phyloP scores from a whole-genome alignment of 2,113 vertebrate species.

The Paralichthys olivaceus region DNA sequence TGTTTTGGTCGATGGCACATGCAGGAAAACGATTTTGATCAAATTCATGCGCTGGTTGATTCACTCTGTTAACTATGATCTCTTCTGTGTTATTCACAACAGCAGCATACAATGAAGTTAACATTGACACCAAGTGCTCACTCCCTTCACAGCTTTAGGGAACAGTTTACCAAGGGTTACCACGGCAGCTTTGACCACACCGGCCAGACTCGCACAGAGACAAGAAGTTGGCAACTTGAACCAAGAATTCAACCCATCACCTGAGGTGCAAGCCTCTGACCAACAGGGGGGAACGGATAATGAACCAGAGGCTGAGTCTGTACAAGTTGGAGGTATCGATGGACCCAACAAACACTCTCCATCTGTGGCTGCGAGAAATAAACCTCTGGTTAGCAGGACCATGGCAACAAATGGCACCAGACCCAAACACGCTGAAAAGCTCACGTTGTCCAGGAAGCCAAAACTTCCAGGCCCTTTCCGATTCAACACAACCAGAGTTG shows the following conservation, averaged over 20 bases:
- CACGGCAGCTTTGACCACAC: conserved; percentile 35
- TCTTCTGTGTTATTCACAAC: conserved; percentile 5
- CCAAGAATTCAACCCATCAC: conserved; percentile 12
- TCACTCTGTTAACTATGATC: conserved; percentile 35
- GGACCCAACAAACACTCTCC: conserved; percentile 6
- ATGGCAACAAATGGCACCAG: conserved; percentile 24
- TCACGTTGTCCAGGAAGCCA: conserved; percentile 30
- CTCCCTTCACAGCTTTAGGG: conserved; percentile 67
- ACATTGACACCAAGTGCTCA: conserved; percentile 53
- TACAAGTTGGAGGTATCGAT: not conserved
- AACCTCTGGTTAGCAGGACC: conserved; percentile 30
- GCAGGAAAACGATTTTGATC: too few species aligned
- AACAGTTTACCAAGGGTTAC: conserved; percentile 26
- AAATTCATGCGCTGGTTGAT: too few species aligned
- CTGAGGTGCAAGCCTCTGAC: conserved; percentile 5
- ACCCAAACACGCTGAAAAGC: conserved; percentile 19
- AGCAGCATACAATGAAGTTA: conserved; percentile 4
- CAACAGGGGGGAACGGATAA: conserved; percentile 8
- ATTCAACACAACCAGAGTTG: conserved; percentile 58
- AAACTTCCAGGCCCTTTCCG: conserved; percentile 2
- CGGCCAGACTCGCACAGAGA: conserved; percentile 25
- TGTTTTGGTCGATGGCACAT: too few species aligned
- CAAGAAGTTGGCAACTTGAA: conserved; percentile 1
- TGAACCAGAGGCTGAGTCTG: not conserved
- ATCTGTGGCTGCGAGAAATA: conserved; percentile 26